Evolutionary conservation across 1,140 invertebrate genomes (phyloP).

Genomic region (Conus ventricosus): DNA sequence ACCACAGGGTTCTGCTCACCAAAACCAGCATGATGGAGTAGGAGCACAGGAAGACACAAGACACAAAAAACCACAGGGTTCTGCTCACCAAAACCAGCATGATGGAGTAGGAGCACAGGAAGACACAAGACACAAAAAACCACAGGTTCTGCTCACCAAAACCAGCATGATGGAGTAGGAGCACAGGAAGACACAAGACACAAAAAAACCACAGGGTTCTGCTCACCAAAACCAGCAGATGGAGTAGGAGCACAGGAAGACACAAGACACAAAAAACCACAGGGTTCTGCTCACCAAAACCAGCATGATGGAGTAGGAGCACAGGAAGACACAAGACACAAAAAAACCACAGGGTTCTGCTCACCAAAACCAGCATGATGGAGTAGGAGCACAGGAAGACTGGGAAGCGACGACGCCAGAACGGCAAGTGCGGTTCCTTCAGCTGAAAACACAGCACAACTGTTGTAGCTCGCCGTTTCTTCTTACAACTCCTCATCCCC

Average conservation of each 20-base stretch:
- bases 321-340: conserved; percentile 57
- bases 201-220: neutral
- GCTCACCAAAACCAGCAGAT: conserved; percentile 71
- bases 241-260: conserved; percentile 66
- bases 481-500: neutral
- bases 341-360: conserved; percentile 16
- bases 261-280: neutral
- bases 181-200: conserved; percentile 60
- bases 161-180: conserved; percentile 70
- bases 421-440: conserved; percentile 71
- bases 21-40: conserved; percentile 69
- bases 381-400: conserved; percentile 67
- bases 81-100: conserved; percentile 71
- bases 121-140: conserved; percentile 40
- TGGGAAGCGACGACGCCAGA: conserved; percentile 65
- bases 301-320: conserved; percentile 69
- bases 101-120: conserved; percentile 66
- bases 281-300: conserved; percentile 66
- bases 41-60: conserved; percentile 66
- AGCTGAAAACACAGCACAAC: conserved; percentile 49
- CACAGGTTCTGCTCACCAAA: conserved; percentile 61
- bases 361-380: conserved; percentile 71
- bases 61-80: neutral
- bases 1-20: conserved; percentile 56
- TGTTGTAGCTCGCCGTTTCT: neutral